These are phyloP conservation scores for Phrynocephalus versicolor DNA, from an alignment of 2,113 vertebrate species.

Conservation along the genomic window DNA sequence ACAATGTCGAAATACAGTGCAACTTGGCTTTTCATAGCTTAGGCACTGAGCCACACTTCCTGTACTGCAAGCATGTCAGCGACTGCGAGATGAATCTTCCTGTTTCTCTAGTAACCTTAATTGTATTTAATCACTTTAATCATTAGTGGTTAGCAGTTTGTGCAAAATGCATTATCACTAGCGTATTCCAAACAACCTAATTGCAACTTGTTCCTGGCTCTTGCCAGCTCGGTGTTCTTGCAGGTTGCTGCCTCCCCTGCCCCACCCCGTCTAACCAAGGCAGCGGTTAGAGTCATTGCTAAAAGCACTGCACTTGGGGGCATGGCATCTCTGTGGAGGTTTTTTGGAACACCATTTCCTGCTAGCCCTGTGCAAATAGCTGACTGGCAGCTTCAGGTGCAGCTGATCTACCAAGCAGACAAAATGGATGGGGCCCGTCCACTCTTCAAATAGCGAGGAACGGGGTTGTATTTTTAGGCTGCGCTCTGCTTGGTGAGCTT, in stretches of 20 bases:
- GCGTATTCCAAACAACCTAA: background rate
- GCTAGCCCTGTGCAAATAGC: slow-evolving; percentile 53
- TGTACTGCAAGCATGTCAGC: background rate
- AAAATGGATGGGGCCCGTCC: slow-evolving; percentile 52
- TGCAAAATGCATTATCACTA: slow-evolving; percentile 13
- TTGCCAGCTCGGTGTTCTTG: background rate
- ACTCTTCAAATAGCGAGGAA: background rate
- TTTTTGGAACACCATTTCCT: slow-evolving; percentile 58
- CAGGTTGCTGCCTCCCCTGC: background rate
- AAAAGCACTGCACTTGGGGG: background rate
- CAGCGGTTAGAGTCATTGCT: background rate
- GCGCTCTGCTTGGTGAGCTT: background rate
- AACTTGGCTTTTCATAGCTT: background rate
- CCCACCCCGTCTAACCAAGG: background rate
- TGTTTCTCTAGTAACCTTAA: background rate
- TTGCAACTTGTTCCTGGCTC: background rate
- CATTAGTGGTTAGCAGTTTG: slow-evolving; percentile 25
- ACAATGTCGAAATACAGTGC: background rate
- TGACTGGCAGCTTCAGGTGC: slow-evolving; percentile 65
- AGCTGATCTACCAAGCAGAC: slow-evolving; percentile 15
- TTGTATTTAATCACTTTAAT: slow-evolving; percentile 15
- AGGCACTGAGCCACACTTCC: background rate
- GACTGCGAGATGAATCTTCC: slow-evolving; percentile 14
- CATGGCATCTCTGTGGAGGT: slow-evolving; percentile 33
- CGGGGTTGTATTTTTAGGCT: slow-evolving; percentile 9